phyloP scores from a whole-genome alignment of 1,140 invertebrate genomes.

The Plectrocnemia conspersa region DNA sequence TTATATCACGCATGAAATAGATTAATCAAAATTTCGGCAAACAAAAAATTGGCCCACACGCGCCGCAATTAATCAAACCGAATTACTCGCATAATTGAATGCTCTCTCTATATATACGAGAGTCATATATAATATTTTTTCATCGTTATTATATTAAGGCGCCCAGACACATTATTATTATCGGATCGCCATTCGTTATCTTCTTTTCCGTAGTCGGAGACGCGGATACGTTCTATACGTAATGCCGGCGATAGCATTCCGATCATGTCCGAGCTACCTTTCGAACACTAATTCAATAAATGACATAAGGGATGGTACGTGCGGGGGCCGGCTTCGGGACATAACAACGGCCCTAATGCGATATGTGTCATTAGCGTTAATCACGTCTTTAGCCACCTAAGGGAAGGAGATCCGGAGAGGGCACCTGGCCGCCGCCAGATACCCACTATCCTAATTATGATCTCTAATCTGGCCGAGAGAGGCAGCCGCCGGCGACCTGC shows the following conservation, averaged over 20 bases:
- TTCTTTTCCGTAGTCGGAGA: not conserved
- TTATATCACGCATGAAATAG: too few species aligned
- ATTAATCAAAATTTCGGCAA: too few species aligned
- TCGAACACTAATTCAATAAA: conserved; percentile 24
- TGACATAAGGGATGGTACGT: conserved; percentile 24
- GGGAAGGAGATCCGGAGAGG: not conserved
- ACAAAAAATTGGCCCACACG: too few species aligned
- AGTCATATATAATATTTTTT: too few species aligned
- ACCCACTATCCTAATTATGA: conserved; percentile 31
- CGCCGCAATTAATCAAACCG: too few species aligned
- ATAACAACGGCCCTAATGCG: conserved; percentile 23
- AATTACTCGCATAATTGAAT: too few species aligned
- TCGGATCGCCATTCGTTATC: too few species aligned
- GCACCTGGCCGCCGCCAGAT: conserved; percentile 16
- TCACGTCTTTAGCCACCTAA: conserved; percentile 25
- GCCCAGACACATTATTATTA: too few species aligned
- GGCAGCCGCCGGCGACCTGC: conserved; percentile 4
- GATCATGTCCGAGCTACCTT: conserved; percentile 24
- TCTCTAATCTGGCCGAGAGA: conserved; percentile 17
- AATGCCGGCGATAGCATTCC: conserved; percentile 7
- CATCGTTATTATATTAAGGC: too few species aligned
- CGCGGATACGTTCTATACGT: not conserved
- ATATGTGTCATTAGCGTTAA: conserved; percentile 32
- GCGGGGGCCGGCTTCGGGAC: conserved; percentile 10
- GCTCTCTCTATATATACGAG: too few species aligned